Conservation (phyloP, 2,113 vertebrate species). For the Semnornis frantzii region DNA sequence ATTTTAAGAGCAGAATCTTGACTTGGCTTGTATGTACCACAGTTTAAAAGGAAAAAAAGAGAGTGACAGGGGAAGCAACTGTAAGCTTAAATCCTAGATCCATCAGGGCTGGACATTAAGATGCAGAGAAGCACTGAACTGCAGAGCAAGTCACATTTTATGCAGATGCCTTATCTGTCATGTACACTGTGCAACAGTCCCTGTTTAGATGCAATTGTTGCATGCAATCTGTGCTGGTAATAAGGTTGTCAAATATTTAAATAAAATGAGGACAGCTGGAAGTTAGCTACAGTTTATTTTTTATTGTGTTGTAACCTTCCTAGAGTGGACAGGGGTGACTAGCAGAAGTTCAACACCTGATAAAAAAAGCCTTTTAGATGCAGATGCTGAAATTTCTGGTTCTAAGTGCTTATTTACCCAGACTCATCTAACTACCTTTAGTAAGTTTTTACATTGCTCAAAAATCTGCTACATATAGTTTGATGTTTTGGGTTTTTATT, state of each 20-base stretch:
- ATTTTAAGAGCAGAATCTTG: neutral
- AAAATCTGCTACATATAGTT: neutral
- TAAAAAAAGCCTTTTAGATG: neutral
- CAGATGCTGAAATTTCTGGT: neutral
- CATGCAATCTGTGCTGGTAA: no score
- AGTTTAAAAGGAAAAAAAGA: neutral
- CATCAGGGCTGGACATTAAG: neutral
- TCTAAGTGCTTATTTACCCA: neutral
- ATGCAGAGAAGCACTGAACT: neutral
- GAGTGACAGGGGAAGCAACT: rapidly evolving
- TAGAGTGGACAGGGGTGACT: neutral
- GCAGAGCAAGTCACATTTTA: neutral
- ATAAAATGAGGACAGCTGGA: neutral
- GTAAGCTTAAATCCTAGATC: neutral
- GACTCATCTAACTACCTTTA: neutral
- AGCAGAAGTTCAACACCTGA: neutral
- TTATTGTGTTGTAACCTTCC: neutral
- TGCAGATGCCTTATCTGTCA: neutral
- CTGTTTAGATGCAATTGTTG: neutral
- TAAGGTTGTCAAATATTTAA: neutral
- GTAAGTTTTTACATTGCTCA: neutral
- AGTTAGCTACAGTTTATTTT: neutral
- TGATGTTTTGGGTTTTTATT: no score
- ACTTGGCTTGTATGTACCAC: neutral
- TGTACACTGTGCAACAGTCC: neutral